Conservation (phyloP, 2,797 vertebrate genomes). For the Pampus argenteus region DNA sequence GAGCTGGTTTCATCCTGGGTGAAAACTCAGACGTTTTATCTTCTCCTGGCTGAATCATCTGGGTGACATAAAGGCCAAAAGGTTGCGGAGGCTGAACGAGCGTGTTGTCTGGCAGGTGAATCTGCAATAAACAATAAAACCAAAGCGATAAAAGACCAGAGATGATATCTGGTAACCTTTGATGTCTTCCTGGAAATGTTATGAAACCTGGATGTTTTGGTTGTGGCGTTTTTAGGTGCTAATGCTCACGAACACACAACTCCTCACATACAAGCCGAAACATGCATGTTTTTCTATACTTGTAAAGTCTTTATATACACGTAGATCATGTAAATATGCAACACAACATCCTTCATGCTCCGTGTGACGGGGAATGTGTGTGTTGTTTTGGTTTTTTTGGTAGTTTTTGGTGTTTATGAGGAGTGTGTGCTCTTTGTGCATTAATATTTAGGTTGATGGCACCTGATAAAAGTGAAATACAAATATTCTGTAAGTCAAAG, state of each 20-base stretch:
- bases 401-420: neutral
- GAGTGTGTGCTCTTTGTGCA: neutral
- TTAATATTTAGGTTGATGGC: neutral
- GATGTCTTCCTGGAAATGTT: conserved; percentile 61
- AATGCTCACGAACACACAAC: conserved; percentile 9
- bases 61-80: conserved; percentile 43
- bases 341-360: conserved; percentile 30
- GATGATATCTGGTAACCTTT: conserved; percentile 62
- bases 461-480: neutral
- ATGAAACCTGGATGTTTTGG: conserved; percentile 59
- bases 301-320: neutral
- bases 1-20: too few species aligned
- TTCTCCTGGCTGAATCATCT: neutral
- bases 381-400: too few species aligned
- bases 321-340: neutral
- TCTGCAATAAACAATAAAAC: conserved; percentile 63
- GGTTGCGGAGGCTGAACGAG: conserved; percentile 27
- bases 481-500: conserved; percentile 27
- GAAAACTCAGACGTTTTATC: too few species aligned
- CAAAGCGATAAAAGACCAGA: conserved; percentile 49
- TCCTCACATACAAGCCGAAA: conserved; percentile 13
- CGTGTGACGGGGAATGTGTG: conserved; percentile 11
- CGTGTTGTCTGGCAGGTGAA: conserved; percentile 65
- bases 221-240: conserved; percentile 23
- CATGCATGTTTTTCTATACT: conserved; percentile 7